phyloP scores from a whole-genome alignment of 2,113 vertebrate species.

The Nesogale talazaci region DNA sequence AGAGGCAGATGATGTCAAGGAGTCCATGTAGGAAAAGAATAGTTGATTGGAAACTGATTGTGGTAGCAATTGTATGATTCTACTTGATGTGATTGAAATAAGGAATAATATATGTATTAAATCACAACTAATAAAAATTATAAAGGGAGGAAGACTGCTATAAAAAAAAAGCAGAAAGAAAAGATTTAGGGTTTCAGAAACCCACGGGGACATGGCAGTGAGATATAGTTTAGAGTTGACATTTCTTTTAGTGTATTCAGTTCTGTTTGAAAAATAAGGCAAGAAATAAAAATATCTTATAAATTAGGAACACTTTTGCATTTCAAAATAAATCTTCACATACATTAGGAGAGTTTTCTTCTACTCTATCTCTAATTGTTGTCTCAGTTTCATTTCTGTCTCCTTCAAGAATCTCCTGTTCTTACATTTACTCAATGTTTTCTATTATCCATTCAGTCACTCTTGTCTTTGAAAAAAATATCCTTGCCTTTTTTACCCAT shows the following conservation, averaged over 20 bases:
- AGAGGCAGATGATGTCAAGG: too few species aligned
- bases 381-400: neutral
- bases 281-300: neutral
- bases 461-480: neutral
- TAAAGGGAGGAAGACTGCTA: too few species aligned
- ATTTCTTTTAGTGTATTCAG: neutral
- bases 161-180: too few species aligned
- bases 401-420: neutral
- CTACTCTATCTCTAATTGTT: neutral
- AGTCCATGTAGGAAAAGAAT: too few species aligned
- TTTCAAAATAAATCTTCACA: neutral
- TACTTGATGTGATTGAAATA: too few species aligned
- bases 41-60: too few species aligned
- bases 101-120: too few species aligned
- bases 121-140: too few species aligned
- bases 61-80: too few species aligned
- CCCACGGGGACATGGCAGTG: too few species aligned
- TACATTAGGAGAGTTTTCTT: neutral
- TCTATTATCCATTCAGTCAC: neutral
- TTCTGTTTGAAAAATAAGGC: neutral
- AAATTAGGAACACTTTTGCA: neutral
- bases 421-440: neutral
- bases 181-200: too few species aligned
- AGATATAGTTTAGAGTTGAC: neutral
- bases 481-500: neutral